Conservation (phyloP, 2,888 invertebrate species). For the Cantharis nigra region DNA sequence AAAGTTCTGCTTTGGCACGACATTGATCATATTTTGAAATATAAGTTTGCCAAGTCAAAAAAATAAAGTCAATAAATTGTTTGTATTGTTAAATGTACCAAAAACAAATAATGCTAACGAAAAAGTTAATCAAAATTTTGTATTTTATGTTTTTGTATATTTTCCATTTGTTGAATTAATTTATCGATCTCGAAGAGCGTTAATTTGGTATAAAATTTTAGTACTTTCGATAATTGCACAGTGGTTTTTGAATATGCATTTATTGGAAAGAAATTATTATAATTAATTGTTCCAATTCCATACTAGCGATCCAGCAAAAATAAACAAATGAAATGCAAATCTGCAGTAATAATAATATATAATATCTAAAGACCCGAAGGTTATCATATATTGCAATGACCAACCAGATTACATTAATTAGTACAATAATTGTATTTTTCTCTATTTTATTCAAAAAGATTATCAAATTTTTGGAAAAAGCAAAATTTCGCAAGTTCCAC, state of each 20-base stretch:
- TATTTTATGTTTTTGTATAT: not conserved
- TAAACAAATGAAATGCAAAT: not conserved
- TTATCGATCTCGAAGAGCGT: not conserved
- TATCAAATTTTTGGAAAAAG: not conserved
- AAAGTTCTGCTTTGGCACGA: not conserved
- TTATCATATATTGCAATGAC: not conserved
- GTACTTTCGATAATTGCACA: not conserved
- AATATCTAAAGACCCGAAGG: not conserved
- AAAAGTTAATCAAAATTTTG: not conserved
- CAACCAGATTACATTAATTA: not conserved
- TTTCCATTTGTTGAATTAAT: not conserved
- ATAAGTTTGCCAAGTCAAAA: not conserved
- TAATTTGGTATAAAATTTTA: not conserved
- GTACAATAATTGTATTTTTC: not conserved
- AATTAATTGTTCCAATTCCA: not conserved
- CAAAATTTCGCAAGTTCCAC: not conserved
- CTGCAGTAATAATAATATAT: not conserved
- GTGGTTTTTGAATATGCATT: not conserved
- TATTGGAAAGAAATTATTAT: not conserved
- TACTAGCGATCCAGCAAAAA: not conserved
- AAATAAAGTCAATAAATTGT: not conserved
- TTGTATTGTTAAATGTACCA: not conserved
- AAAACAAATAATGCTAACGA: not conserved
- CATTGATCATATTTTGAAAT: not conserved
- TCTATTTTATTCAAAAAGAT: not conserved